phyloP scores from a whole-genome alignment of 2,888 invertebrate genomes.

The Sinelater perroti region DNA sequence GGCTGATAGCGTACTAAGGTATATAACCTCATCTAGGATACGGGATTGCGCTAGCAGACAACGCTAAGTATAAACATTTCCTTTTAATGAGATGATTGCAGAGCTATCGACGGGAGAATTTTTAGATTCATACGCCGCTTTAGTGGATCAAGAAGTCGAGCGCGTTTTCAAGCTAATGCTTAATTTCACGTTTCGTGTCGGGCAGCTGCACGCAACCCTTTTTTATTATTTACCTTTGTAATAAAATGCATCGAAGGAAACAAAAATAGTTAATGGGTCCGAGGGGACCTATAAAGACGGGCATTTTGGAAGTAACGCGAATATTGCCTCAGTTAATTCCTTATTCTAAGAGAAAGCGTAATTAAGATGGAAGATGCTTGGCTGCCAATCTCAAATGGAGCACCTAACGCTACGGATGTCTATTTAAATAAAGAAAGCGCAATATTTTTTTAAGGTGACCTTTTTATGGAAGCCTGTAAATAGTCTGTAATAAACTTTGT shows the following conservation, averaged over 20 bases:
- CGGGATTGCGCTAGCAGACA: constrained; percentile 14
- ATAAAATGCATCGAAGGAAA: constrained; percentile 8
- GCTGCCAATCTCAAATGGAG: no score
- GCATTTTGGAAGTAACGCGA: constrained; percentile 2
- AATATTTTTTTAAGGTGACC: no score
- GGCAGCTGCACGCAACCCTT: not conserved
- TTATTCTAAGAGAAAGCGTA: no score
- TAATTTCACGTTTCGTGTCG: not conserved
- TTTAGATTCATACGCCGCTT: not conserved
- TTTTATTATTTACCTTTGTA: no score
- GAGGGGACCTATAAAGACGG: constrained; percentile 5
- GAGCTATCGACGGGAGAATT: not conserved
- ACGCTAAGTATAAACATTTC: constrained; percentile 20
- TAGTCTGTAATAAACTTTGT: no score
- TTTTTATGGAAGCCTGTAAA: no score
- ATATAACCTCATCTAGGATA: constrained; percentile 21
- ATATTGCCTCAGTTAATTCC: no score
- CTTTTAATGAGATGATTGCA: constrained; percentile 5
- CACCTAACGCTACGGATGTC: no score
- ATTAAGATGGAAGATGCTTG: no score
- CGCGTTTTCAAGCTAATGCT: constrained; percentile 7
- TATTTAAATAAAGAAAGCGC: no score
- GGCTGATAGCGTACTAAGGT: constrained; percentile 16
- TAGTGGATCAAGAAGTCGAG: constrained; percentile 5
- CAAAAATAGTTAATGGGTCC: constrained; percentile 6